Percentiles rank a stretch among this genome's conserved stretches.
Conservation (phyloP, 2,888 invertebrate species). For the Plebejus anna region DNA sequence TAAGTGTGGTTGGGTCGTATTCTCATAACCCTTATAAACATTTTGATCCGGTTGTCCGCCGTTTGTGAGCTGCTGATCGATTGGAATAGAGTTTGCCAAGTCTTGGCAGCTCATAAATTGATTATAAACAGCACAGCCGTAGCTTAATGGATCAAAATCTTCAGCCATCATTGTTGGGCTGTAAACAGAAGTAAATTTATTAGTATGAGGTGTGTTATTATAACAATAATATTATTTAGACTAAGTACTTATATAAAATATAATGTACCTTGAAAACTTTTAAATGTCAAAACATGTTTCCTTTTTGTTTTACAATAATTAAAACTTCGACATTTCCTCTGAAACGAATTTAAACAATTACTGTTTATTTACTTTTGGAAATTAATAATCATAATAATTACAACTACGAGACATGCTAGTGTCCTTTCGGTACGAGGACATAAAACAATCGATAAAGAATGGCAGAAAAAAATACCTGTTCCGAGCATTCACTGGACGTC, state of each 20-base stretch:
- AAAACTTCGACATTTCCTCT: not conserved
- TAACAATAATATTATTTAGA: not conserved
- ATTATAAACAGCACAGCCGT: slow-evolving; percentile 32
- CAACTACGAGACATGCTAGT: not conserved
- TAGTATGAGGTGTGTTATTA: not conserved
- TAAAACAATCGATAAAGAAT: slow-evolving; percentile 53
- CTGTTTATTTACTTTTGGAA: not conserved
- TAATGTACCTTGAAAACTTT: not conserved
- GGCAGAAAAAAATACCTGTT: slow-evolving; percentile 39
- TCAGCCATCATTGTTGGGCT: slow-evolving; percentile 48
- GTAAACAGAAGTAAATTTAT: not conserved
- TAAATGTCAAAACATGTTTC: not conserved
- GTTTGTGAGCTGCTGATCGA: not conserved
- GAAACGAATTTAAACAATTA: not conserved
- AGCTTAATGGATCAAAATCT: slow-evolving; percentile 59
- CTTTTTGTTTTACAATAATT: not conserved
- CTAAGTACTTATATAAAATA: not conserved
- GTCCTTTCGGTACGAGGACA: slow-evolving; percentile 36
- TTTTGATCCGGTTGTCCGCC: not conserved
- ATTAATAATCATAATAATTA: not conserved
- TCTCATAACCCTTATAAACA: slow-evolving; percentile 21
- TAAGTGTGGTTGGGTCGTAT: slow-evolving; percentile 31
- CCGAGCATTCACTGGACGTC: slow-evolving; percentile 31
- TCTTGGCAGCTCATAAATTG: slow-evolving; percentile 30
- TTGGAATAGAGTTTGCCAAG: not conserved